Conservation (phyloP, 2,113 vertebrate species). For the Trematomus loennbergii region DNA sequence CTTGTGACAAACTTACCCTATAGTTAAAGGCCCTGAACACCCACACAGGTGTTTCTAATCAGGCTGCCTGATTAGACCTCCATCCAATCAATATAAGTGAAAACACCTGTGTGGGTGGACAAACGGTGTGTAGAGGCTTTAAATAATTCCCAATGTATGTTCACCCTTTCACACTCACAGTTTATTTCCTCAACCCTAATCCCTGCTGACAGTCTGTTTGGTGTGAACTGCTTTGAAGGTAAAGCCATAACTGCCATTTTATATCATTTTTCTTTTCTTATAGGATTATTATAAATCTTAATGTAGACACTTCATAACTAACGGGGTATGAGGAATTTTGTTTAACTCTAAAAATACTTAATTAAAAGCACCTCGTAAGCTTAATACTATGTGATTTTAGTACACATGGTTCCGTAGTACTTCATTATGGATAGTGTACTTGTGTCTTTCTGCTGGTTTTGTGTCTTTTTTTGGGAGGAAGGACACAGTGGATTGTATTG, state of each 20-base stretch:
- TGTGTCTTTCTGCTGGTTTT: not conserved
- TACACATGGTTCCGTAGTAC: not conserved
- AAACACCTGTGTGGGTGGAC: not conserved
- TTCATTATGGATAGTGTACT: too few species aligned
- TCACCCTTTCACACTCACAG: too few species aligned
- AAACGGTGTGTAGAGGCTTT: not conserved
- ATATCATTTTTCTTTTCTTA: not conserved
- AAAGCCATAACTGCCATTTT: not conserved
- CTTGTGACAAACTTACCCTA: too few species aligned
- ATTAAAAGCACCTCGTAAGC: not conserved
- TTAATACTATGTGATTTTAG: not conserved
- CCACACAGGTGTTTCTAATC: slow-evolving; percentile 3
- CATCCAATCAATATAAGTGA: not conserved
- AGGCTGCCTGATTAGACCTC: not conserved
- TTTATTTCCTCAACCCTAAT: not conserved
- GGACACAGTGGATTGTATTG: not conserved
- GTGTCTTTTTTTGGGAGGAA: not conserved
- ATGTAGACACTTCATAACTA: not conserved
- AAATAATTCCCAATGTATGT: too few species aligned
- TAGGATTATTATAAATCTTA: not conserved
- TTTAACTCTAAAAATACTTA: not conserved
- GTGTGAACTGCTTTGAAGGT: not conserved
- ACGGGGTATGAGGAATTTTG: not conserved
- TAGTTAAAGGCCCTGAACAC: not conserved
- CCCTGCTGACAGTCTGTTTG: not conserved